phyloP scores from a whole-genome alignment of 2,113 vertebrate genomes.

The Sus scrofa region T2T-Sscrofa CM000817.6:31652001-31652500 shows the following conservation, averaged over 20 bases:
- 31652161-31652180: rapidly evolving
- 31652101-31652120: neutral
- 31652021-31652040: no score
- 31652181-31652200: neutral
- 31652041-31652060: neutral
- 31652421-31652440: neutral
- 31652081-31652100: neutral
- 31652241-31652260: neutral
- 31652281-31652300: neutral
- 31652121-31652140: neutral
- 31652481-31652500: no score
- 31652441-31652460: neutral
- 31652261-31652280: neutral
- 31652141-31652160: neutral
- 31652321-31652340: neutral
- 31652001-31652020: neutral
- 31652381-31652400: neutral
- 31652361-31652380: neutral
- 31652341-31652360: neutral
- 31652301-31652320: neutral
- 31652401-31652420: neutral
- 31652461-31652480: neutral
- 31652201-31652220: no score
- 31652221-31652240: neutral
- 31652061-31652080: neutral